These are phyloP conservation scores for Lophotis ruficrista DNA, from an alignment of 2,113 vertebrate genomes.

Conservation along the genomic window DNA sequence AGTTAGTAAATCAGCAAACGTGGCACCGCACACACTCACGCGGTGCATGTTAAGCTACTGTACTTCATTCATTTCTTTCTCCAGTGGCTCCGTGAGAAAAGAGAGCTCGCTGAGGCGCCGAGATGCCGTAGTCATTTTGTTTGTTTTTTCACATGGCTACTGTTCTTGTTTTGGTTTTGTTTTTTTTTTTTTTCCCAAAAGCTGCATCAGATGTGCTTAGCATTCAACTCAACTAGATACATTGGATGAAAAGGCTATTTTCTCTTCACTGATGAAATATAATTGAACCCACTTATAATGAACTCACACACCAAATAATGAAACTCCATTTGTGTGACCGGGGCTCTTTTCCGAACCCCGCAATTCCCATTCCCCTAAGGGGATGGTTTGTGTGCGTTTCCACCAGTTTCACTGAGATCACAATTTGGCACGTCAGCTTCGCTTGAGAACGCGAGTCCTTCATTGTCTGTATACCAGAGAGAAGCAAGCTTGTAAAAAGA, in stretches of 20 bases:
- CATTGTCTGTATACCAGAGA: not conserved
- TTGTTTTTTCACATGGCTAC: slow-evolving; percentile 56
- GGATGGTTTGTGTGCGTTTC: slow-evolving; percentile 8
- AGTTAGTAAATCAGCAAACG: slow-evolving; percentile 45
- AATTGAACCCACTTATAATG: slow-evolving; percentile 60
- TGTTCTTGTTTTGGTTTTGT: slow-evolving; percentile 27
- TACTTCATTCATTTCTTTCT: slow-evolving; percentile 48
- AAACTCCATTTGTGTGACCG: slow-evolving; percentile 11
- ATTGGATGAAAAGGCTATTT: slow-evolving; percentile 51
- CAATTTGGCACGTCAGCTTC: slow-evolving; percentile 38
- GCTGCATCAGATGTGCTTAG: slow-evolving; percentile 39
- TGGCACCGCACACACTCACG: not conserved
- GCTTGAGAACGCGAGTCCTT: not conserved
- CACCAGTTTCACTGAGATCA: slow-evolving; percentile 41
- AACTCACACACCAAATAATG: slow-evolving; percentile 51
- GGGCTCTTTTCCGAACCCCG: slow-evolving; percentile 29
- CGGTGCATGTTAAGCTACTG: slow-evolving; percentile 45
- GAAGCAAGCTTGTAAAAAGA: not conserved
- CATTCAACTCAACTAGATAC: slow-evolving; percentile 55
- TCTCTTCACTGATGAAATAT: slow-evolving; percentile 62
- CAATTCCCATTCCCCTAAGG: slow-evolving; percentile 19
- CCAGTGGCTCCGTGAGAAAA: not conserved
- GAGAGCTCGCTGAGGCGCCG: not conserved
- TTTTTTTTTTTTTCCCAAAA: not conserved
- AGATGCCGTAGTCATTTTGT: slow-evolving; percentile 30